Base-by-base conservation (phyloP, 2,113 vertebrate species). In the Tachuris rubrigastra region DNA sequence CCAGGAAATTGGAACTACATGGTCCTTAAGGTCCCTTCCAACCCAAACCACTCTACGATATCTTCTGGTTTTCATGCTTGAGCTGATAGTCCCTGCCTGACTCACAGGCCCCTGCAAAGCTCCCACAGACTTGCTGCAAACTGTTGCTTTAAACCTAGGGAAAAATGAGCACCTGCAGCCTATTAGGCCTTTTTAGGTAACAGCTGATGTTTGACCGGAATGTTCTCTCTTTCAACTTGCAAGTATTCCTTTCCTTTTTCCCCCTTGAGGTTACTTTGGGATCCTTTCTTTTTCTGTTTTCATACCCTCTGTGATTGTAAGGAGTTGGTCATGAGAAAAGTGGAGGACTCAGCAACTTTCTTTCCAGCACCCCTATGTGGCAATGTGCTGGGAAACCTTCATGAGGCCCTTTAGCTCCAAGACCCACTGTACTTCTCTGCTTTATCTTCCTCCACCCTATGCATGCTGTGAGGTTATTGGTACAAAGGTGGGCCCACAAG, bases 391-490 rank as follows among this genome's bases (percentile, higher is more conserved):
- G n/a, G 27, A 82, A 85, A 63, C 11, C 6, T 71, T 83, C 0
- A 1, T 12, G 56, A 87, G 74, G 42, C 17, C 33, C 22, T 66
- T 80, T 39, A 74, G 44, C 8, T 17, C 22, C 10, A 24, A 42
- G 28, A 53, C 14, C 8, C 6, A 9, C 30, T 0, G 0, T 25
- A 20, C 4, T 68, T 12, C 24, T 59, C 35, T 69, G 18, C 27
- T 53, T 80, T 76, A 14, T 31, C 33, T 83, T 74, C n/a, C 18
- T 59, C 24, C 10, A 20, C 5, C 8, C n/a, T 56, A 3, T 0
- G 1, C 0, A 0, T 33, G 19, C 71, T 1, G 1, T 4, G 13
- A 11, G 5, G 8, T n/a, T 16, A 2, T 6, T 35, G 27, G 13
- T 27, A 6, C 0, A 0, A 76, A 75, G 47, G 42, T 28, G 21